These are phyloP conservation scores for Panurus biarmicus DNA, from an alignment of 2,113 vertebrate species.

Conservation along the genomic window DNA sequence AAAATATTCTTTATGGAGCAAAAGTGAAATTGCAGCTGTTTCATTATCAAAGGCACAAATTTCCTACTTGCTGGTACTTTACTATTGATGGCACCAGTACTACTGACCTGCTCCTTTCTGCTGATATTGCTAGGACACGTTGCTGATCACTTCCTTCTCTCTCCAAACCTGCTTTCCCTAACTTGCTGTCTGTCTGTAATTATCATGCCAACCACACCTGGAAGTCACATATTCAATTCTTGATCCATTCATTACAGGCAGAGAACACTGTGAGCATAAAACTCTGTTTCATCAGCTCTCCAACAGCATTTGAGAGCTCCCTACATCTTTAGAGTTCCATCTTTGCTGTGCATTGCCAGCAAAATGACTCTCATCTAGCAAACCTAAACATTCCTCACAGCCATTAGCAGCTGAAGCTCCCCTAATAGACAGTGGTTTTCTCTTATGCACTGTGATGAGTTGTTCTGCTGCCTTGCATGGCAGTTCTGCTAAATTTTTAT, in stretches of 20 bases:
- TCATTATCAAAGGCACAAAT: background rate
- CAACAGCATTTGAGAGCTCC: background rate
- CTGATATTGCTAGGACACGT: background rate
- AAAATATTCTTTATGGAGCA: background rate
- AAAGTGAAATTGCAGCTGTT: background rate
- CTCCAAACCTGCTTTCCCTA: accelerated
- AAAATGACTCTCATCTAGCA: background rate
- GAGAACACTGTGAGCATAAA: background rate
- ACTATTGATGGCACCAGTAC: too few species aligned
- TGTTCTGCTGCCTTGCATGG: background rate
- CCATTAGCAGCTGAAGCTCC: background rate
- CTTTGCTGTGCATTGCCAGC: background rate
- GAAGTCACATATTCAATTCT: background rate
- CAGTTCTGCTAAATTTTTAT: slow-evolving; percentile 28
- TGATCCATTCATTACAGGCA: background rate
- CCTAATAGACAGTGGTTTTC: background rate
- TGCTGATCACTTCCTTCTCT: background rate
- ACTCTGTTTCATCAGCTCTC: background rate
- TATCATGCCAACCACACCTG: background rate
- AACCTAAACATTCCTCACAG: background rate
- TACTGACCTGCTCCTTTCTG: background rate
- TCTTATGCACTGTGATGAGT: background rate
- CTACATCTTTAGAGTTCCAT: background rate
- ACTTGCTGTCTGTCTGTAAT: background rate
- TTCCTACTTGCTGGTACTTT: background rate